Base-by-base conservation (phyloP, 2,113 vertebrate genomes). In the Pachypanchax playfairii region DNA sequence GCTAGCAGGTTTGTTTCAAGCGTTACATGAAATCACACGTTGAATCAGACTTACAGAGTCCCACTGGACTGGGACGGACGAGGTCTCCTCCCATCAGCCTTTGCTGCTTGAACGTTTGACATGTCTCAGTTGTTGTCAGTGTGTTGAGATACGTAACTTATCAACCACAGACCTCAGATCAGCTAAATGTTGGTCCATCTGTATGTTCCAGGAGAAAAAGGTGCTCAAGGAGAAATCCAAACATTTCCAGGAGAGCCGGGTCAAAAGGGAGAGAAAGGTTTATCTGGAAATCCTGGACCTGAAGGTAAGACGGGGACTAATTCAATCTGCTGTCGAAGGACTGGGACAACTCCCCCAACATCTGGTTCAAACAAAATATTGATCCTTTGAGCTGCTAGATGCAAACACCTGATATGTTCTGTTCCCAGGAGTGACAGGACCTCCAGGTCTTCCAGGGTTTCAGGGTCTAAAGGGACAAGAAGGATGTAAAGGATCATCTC, bases 121-220 rank as follows among this genome's bases (percentile, higher is more conserved):
- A n/a, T n/a, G n/a, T n/a, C n/a, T n/a, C n/a, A n/a, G n/a, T n/a
- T n/a, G n/a, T n/a, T n/a, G n/a, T n/a, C n/a, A n/a, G n/a, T 29
- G 28, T 29, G 28, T 29, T 29, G 28, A n/a, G 28, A 29, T 7
- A 7, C 7, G 28, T 29, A 29, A 5, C 28, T 29, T 29, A 29
- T 29, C 7, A 7, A 29, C 4, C 28, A 18, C 3, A 0, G 13
- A 17, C n/a, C 1, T 24, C 26, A 38, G n/a, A 31, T 0, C 29
- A 50, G 26, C 0, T 20, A 52, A 20, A 13, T 6, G 4, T 56
- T 15, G 1, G 42, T 31, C 6, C 0, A 20, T 59, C 11, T 56
- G 0, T 26, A 0, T 56, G 9, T 58, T 68, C 44, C 70, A 93
- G 92, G 92, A 4, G 83, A 85, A 24, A 91, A 90, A 48, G 92